A percentile compares a stretch with the other conserved stretches of the same genome.
phyloP scores from a whole-genome alignment of 1,140 invertebrate genomes.

The Drosophila ogumai region DNA sequence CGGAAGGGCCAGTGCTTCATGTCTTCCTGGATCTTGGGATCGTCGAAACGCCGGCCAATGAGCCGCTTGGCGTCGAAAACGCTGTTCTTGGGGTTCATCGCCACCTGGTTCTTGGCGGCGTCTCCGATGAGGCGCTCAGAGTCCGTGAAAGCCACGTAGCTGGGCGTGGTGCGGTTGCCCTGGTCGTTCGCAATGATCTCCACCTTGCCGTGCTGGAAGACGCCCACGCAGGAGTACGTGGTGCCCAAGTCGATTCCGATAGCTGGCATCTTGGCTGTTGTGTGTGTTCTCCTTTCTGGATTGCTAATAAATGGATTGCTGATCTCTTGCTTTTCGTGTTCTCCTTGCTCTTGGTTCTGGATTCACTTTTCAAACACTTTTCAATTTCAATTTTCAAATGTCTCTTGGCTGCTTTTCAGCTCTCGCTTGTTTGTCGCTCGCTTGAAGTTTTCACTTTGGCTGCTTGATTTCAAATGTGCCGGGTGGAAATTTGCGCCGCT shows the following conservation, averaged over 20 bases:
- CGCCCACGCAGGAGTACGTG: conserved; percentile 92
- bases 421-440: neutral
- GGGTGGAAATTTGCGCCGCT: conserved; percentile 22
- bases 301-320: neutral
- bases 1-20: conserved; percentile 92
- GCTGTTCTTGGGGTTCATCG: conserved; percentile 94
- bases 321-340: neutral
- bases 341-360: neutral
- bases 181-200: conserved; percentile 97
- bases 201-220: conserved; percentile 93
- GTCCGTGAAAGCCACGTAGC: conserved; percentile 96
- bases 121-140: conserved; percentile 95
- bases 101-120: conserved; percentile 90
- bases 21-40: conserved; percentile 90
- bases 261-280: conserved; percentile 85
- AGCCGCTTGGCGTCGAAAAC: conserved; percentile 90
- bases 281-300: conserved; percentile 42
- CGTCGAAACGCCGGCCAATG: conserved; percentile 89
- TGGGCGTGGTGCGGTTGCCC: conserved; percentile 95
- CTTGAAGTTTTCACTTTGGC: conserved; percentile 18
- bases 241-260: conserved; percentile 92
- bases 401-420: conserved; percentile 11
- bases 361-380: conserved; percentile 2
- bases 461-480: conserved; percentile 45
- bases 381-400: conserved; percentile 1